phyloP scores from a whole-genome alignment of 2,888 invertebrate genomes.

The Chelonus formosanus region DNA sequence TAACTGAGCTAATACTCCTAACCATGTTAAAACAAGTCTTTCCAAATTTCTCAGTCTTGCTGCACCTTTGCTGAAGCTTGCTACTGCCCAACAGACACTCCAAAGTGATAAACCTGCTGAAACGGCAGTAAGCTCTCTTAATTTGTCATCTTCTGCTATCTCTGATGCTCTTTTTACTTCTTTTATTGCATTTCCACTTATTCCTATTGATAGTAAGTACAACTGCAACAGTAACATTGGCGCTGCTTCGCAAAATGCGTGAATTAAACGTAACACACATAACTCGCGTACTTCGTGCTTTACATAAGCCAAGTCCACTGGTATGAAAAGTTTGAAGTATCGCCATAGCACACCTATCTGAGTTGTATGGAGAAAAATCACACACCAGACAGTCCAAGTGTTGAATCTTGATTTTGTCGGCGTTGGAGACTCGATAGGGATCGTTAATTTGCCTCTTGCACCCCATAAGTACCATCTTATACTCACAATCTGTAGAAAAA shows the following conservation, averaged over 20 bases:
- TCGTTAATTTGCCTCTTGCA: slow-evolving; percentile 56
- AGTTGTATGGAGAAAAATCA: slow-evolving; percentile 72
- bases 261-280: slow-evolving; percentile 81
- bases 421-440: slow-evolving; percentile 43
- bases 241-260: slow-evolving; percentile 88
- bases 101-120: slow-evolving; percentile 84
- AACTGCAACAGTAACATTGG: slow-evolving; percentile 87
- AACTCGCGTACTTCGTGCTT: slow-evolving; percentile 81
- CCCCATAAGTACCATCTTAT: slow-evolving; percentile 76
- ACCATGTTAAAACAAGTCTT: slow-evolving; percentile 83
- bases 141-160: slow-evolving; percentile 63
- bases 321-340: slow-evolving; percentile 85
- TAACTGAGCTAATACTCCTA: slow-evolving; percentile 81
- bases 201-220: slow-evolving; percentile 72
- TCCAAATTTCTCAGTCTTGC: slow-evolving; percentile 80
- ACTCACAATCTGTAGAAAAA: slow-evolving; percentile 70
- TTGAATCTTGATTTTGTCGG: slow-evolving; percentile 46
- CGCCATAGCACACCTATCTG: slow-evolving; percentile 82
- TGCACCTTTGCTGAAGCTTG: slow-evolving; percentile 90
- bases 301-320: slow-evolving; percentile 81
- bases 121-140: slow-evolving; percentile 81
- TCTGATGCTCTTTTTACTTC: slow-evolving; percentile 44
- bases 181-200: slow-evolving; percentile 41
- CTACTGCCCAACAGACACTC: slow-evolving; percentile 90
- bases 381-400: slow-evolving; percentile 61